Conservation (phyloP, 1,140 invertebrate genomes). For the Melitaea cinxia region DNA sequence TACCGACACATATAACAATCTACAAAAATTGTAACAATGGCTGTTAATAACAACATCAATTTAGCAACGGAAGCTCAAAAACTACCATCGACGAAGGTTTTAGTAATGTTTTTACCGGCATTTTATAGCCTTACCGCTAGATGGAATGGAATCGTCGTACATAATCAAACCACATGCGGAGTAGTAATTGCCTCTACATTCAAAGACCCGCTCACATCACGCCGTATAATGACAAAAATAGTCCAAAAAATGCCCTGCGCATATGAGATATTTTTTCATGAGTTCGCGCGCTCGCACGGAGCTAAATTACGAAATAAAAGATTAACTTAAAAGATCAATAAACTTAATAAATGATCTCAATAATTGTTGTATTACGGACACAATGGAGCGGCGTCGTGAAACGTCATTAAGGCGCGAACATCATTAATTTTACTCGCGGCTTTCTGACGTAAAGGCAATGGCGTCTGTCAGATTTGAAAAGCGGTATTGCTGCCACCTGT, state of each 20-base stretch:
- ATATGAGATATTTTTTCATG: conserved; percentile 80
- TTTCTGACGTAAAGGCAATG: conserved; percentile 78
- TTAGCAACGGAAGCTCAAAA: conserved; percentile 78
- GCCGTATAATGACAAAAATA: conserved; percentile 82
- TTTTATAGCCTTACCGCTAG: conserved; percentile 70
- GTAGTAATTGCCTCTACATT: conserved; percentile 80
- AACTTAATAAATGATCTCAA: conserved; percentile 82
- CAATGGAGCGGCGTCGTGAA: conserved; percentile 80
- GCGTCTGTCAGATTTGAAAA: conserved; percentile 80
- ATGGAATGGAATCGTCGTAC: conserved; percentile 74
- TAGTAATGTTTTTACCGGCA: conserved; percentile 75
- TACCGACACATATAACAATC: conserved; percentile 27
- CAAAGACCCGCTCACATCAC: conserved; percentile 79
- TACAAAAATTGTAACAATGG: conserved; percentile 67
- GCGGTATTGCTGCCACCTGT: conserved; percentile 76
- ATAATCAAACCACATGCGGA: conserved; percentile 81
- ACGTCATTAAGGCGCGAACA: conserved; percentile 81
- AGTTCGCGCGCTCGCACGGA: conserved; percentile 76
- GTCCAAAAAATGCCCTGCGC: conserved; percentile 78
- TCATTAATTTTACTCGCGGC: conserved; percentile 82
- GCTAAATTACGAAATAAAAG: conserved; percentile 82
- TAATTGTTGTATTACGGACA: conserved; percentile 82
- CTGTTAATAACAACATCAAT: conserved; percentile 71
- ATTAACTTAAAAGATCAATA: conserved; percentile 82
- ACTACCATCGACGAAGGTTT: conserved; percentile 67